phyloP scores from a whole-genome alignment of 2,113 vertebrate genomes.

The Panthera leo region DNA sequence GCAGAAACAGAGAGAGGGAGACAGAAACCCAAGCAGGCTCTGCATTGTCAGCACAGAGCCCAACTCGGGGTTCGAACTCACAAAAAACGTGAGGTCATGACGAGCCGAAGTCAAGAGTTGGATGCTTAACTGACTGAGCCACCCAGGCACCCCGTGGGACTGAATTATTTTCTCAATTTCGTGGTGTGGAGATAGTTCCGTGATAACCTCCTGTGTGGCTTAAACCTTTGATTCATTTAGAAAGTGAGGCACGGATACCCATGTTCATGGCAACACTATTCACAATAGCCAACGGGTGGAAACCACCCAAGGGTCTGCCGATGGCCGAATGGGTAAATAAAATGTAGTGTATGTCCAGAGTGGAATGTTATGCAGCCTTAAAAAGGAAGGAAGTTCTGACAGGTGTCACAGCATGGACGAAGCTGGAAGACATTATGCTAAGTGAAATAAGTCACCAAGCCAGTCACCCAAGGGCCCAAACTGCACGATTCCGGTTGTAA shows the following conservation, averaged over 20 bases:
- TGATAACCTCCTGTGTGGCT: not conserved
- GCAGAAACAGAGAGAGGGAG: too few species aligned
- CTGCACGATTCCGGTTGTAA: too few species aligned
- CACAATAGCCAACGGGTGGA: not conserved
- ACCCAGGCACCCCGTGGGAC: too few species aligned
- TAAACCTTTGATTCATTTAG: not conserved
- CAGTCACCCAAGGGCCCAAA: not conserved
- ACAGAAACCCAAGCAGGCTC: too few species aligned
- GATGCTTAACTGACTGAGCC: too few species aligned
- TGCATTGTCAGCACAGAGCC: too few species aligned
- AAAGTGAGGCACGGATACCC: not conserved
- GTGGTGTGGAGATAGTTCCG: not conserved
- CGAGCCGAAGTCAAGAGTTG: too few species aligned
- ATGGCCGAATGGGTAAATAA: not conserved
- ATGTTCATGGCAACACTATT: not conserved
- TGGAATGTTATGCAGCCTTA: not conserved
- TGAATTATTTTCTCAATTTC: not conserved
- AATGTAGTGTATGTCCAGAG: rapidly evolving
- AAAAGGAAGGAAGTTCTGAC: not conserved
- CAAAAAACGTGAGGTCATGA: too few species aligned
- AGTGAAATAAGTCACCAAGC: not conserved
- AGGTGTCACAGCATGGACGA: rapidly evolving
- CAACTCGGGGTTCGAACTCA: too few species aligned
- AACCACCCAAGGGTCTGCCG: rapidly evolving
- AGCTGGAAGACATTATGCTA: not conserved